These are phyloP conservation scores for Cottoperca gobio DNA, from an alignment of 2,797 vertebrate genomes.

Conservation along the genomic window DNA sequence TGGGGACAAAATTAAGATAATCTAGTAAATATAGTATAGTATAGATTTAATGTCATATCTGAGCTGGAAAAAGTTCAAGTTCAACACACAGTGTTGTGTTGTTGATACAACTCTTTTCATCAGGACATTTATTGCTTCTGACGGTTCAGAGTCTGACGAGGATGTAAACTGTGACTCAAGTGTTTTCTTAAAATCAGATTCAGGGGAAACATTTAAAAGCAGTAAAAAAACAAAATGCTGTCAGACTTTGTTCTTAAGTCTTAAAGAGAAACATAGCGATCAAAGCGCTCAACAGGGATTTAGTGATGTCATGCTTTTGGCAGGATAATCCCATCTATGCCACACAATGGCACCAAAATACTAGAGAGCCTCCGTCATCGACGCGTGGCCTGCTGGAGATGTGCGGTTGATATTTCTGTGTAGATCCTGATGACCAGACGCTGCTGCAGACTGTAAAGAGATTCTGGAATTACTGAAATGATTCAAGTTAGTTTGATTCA, in stretches of 20 bases:
- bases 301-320: constrained; percentile 49
- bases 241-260: constrained; percentile 7
- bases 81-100: no score
- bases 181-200: no score
- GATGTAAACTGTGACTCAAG: no score
- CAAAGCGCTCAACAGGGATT: constrained; percentile 36
- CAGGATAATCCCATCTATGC: constrained; percentile 37
- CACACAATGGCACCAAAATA: constrained; percentile 14
- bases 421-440: constrained; percentile 22
- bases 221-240: not conserved
- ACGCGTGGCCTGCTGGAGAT: not conserved
- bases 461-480: not conserved
- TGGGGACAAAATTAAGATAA: no score
- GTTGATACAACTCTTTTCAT: no score
- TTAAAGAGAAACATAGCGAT: constrained; percentile 31
- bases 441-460: constrained; percentile 13
- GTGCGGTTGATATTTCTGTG: constrained; percentile 13
- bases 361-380: not conserved
- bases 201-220: no score
- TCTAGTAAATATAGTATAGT: no score
- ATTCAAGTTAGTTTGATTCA: not conserved
- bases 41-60: no score
- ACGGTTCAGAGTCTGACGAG: no score
- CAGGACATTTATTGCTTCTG: no score
- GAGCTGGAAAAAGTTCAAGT: no score